Percentiles rank a stretch among this genome's conserved stretches.
Evolutionary conservation across 2,797 vertebrate species (phyloP).

Genomic region (Channa striata): DNA sequence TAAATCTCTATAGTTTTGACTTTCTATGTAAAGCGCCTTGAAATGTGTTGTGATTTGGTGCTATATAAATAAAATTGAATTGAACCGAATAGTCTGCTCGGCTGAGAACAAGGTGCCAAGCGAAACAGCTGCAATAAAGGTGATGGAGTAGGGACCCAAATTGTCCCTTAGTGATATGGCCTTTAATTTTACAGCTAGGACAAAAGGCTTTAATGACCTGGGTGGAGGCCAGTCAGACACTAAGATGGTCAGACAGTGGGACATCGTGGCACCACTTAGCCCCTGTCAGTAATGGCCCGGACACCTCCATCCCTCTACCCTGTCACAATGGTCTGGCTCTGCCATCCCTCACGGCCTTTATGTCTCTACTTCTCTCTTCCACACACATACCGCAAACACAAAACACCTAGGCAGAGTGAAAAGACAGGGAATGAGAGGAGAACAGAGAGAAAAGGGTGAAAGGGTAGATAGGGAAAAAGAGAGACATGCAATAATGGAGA

Average conservation of each 20-base stretch:
- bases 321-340: conserved; percentile 35
- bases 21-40: too few species aligned
- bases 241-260: conserved; percentile 65
- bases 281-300: conserved; percentile 70
- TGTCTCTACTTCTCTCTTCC: conserved; percentile 21
- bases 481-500: conserved; percentile 43
- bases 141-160: conserved; percentile 62
- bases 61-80: too few species aligned
- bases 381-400: conserved; percentile 32
- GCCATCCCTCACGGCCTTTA: conserved; percentile 38
- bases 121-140: conserved; percentile 66
- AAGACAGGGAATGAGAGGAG: conserved; percentile 12
- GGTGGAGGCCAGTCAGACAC: conserved; percentile 71
- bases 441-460: conserved; percentile 42
- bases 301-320: conserved; percentile 63
- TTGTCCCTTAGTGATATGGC: conserved; percentile 68
- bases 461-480: conserved; percentile 49
- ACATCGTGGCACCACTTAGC: conserved; percentile 78
- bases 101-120: conserved; percentile 53
- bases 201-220: conserved; percentile 78
- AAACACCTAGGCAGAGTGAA: background rate
- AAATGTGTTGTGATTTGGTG: too few species aligned
- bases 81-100: conserved; percentile 27
- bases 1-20: too few species aligned
- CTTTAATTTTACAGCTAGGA: conserved; percentile 76